Base-by-base conservation (phyloP, 2,888 invertebrate genomes). In the Suillia variegata region DNA sequence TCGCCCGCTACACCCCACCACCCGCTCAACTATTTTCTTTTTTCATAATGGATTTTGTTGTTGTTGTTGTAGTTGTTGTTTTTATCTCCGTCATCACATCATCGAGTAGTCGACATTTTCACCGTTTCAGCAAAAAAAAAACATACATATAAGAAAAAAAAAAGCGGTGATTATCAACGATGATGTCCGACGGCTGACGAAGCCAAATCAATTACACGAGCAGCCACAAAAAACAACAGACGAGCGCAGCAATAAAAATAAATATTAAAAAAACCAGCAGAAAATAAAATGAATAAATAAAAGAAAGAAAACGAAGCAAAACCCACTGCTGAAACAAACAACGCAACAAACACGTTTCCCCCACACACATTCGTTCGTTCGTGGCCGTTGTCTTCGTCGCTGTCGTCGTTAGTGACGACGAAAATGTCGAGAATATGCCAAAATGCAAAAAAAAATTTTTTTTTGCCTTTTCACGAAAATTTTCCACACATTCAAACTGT, bases 281-380 rank as follows among this genome's bases (percentile, higher is more conserved):
- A 45, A 17, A 18, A 20, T 8, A 45, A 18, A 45, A 17, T 6
- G 18, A 45, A 45, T 45, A 13, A 45, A 45, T 8, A 3, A 3
- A 17, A 45, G 2, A 45, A 45, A 17, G 38, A 10, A 5, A 20
- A 45, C 13, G 45, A 45, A n/a, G n/a, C n/a, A n/a, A n/a, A 38
- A 38, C 38, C 38, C 38, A 38, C 38, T n/a, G n/a, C n/a, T n/a
- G n/a, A 38, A 38, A n/a, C 38, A 38, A 38, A 20, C 20, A 13
- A 38, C n/a, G 38, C 6, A 38, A 45, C 45, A 45, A 45, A 45
- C 45, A 45, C 45, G 45, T 45, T 45, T 45, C 45, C 45, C 45
- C 17, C 45, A n/a, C n/a, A n/a, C n/a, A n/a, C n/a, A n/a, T n/a
- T n/a, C n/a, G n/a, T n/a, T n/a, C n/a, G n/a, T n/a, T n/a, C n/a